A percentile compares a stretch with the other conserved stretches of the same genome.
These are phyloP conservation scores for Ostrea denselamellosa DNA, from an alignment of 1,140 invertebrate species.

Conservation along the genomic window DNA sequence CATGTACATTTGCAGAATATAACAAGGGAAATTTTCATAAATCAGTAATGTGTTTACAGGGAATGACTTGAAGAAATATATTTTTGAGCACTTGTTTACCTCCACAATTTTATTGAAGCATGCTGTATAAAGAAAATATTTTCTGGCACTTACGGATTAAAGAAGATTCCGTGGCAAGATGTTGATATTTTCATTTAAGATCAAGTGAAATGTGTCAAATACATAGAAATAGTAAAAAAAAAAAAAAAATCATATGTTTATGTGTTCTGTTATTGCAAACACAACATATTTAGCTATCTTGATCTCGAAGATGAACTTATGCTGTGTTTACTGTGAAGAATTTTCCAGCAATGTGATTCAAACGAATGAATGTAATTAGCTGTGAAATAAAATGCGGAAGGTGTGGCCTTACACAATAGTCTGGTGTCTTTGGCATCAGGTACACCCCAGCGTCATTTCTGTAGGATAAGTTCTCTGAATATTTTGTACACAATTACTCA, in stretches of 20 bases:
- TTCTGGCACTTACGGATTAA: neutral
- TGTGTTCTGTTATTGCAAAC: neutral
- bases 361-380: neutral
- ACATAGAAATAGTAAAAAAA: neutral
- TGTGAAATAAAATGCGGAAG: neutral
- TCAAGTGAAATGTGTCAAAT: neutral
- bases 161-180: neutral
- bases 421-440: neutral
- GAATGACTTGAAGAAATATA: too few relatives aligned
- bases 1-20: too few relatives aligned
- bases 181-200: neutral
- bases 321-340: neutral
- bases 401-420: neutral
- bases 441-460: neutral
- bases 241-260: neutral
- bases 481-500: constrained; percentile 3
- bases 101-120: neutral
- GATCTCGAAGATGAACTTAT: neutral
- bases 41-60: too few relatives aligned
- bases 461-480: neutral
- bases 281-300: neutral
- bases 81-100: too few relatives aligned
- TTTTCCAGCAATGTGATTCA: neutral
- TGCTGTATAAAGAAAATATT: neutral
- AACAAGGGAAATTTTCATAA: too few relatives aligned